A percentile compares a stretch with the other conserved stretches of the same genome.
These are phyloP conservation scores for Goniozus legneri DNA, from an alignment of 1,140 invertebrate species.

Conservation along the genomic window DNA sequence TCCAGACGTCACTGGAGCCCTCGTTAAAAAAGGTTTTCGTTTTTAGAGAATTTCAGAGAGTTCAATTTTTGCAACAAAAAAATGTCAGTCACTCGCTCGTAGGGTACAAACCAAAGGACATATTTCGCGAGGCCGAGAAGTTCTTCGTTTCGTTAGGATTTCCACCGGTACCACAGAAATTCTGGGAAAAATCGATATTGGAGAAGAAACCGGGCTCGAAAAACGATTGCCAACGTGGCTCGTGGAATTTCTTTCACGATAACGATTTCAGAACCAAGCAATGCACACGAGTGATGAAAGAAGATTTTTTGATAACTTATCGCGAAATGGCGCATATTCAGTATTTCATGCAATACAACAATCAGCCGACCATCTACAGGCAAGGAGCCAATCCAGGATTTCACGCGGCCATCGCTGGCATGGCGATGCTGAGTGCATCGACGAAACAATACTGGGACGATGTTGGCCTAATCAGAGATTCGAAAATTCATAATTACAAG, in stretches of 20 bases:
- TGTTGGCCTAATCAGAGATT: slow-evolving; percentile 64
- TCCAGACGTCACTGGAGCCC: slow-evolving; percentile 66
- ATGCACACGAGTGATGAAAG: slow-evolving; percentile 67
- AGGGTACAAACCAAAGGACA: not conserved
- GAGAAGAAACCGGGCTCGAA: slow-evolving; percentile 61
- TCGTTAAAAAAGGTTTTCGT: slow-evolving; percentile 60
- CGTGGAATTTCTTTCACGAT: slow-evolving; percentile 74
- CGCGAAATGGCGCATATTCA: slow-evolving; percentile 81
- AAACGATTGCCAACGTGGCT: slow-evolving; percentile 72
- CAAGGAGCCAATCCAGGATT: slow-evolving; percentile 83
- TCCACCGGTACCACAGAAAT: slow-evolving; percentile 44
- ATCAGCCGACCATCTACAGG: slow-evolving; percentile 69
- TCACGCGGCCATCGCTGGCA: slow-evolving; percentile 89
- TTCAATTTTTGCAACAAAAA: no score
- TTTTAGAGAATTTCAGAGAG: not conserved
- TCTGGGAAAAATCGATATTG: no score
- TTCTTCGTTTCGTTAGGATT: slow-evolving; percentile 40
- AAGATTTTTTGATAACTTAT: slow-evolving; percentile 70
- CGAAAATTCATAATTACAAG: slow-evolving; percentile 63
- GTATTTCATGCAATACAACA: slow-evolving; percentile 77
- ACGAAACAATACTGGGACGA: slow-evolving; percentile 74
- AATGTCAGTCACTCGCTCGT: no score
- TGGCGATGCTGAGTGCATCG: slow-evolving; percentile 75
- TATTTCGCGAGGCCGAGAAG: slow-evolving; percentile 29
- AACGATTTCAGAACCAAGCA: slow-evolving; percentile 75